These are phyloP conservation scores for Hirtodrosophila cameraria DNA, from an alignment of 2,888 invertebrate genomes.

Conservation along the genomic window DNA sequence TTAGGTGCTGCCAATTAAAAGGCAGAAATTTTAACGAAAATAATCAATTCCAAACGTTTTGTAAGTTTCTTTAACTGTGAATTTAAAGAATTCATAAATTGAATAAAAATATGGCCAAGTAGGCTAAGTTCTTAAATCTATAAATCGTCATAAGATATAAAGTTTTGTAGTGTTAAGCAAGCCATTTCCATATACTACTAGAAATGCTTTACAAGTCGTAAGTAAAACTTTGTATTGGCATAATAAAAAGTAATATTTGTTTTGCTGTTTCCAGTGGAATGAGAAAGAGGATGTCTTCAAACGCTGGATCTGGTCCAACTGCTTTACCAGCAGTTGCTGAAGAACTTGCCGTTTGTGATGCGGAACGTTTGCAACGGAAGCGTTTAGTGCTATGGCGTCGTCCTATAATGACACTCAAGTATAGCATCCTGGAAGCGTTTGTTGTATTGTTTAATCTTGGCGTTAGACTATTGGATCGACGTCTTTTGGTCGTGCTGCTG, in stretches of 20 bases:
- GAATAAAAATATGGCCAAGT: no score
- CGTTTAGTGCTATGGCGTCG: conserved; percentile 91
- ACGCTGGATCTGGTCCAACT: neutral
- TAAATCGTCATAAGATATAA: no score
- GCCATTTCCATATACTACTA: neutral
- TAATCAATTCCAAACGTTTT: no score
- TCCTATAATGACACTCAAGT: conserved; percentile 91
- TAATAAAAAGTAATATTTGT: neutral
- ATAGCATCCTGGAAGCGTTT: conserved; percentile 89
- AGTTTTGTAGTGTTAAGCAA: no score
- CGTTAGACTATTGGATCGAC: conserved; percentile 84
- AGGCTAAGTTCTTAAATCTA: no score
- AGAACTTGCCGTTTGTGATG: conserved; percentile 56
- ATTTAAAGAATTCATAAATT: no score
- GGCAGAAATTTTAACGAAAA: no score
- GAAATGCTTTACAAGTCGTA: conserved; percentile 9
- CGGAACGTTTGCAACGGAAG: conserved; percentile 86
- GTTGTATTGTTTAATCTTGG: conserved; percentile 86
- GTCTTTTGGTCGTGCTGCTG: conserved; percentile 65
- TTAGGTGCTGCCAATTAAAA: no score
- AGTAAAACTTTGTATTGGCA: conserved; percentile 1
- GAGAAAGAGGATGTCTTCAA: conserved; percentile 42
- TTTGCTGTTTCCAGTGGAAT: conserved; percentile 15
- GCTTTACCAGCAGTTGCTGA: neutral
- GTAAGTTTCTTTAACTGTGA: no score